Conservation (phyloP, 1,140 invertebrate genomes). For the Ceratitis capitata region DNA sequence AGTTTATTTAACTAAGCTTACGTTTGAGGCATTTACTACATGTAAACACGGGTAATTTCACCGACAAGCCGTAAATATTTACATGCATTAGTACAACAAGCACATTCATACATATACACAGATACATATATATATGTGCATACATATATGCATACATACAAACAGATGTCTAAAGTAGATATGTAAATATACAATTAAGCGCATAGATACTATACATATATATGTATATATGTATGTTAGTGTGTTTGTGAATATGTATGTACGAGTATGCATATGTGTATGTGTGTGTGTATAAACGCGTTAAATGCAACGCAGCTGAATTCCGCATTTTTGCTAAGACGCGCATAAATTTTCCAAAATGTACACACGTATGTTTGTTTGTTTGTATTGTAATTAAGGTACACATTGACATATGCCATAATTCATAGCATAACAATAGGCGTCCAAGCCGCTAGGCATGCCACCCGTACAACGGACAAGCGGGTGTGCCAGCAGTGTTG, state of each 20-base stretch:
- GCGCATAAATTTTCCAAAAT: slow-evolving; percentile 6
- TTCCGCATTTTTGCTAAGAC: slow-evolving; percentile 33
- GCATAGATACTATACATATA: neutral
- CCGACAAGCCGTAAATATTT: slow-evolving; percentile 21
- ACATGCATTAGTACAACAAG: neutral
- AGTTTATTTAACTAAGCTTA: neutral
- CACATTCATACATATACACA: no score
- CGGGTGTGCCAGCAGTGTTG: neutral
- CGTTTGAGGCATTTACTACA: neutral
- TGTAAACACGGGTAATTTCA: neutral
- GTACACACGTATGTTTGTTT: neutral
- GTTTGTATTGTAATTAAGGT: slow-evolving; percentile 37
- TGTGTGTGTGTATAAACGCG: neutral
- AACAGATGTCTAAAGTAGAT: no score
- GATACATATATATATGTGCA: no score
- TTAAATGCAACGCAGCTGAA: neutral
- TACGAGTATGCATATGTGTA: neutral
- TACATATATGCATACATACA: neutral
- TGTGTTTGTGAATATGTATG: neutral
- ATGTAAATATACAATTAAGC: no score
- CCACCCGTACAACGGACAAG: neutral
- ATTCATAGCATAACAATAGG: slow-evolving; percentile 36
- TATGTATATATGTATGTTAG: neutral
- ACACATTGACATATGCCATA: slow-evolving; percentile 35
- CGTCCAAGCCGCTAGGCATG: neutral